Percentiles rank a stretch among this genome's conserved stretches.
Evolutionary conservation across 2,113 vertebrate species (phyloP).

Genomic region (Cephalopholis sonnerati): DNA sequence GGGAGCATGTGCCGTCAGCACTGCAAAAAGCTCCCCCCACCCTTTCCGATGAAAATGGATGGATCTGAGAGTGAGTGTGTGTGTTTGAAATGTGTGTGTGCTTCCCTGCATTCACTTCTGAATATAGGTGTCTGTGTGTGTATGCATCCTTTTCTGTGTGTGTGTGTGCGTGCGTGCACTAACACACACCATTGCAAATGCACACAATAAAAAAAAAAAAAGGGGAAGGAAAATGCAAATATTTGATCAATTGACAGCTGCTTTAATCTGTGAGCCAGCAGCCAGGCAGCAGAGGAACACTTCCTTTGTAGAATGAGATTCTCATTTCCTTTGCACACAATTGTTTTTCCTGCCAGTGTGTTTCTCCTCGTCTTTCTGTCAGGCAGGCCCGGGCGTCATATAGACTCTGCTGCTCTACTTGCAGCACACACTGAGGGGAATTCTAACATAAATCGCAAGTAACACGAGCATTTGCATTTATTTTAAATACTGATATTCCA

Average conservation of each 20-base stretch:
- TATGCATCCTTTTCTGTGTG: neutral
- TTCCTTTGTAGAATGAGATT: constrained; percentile 65
- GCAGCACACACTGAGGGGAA: neutral
- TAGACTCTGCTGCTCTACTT: constrained; percentile 13
- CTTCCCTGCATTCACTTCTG: neutral
- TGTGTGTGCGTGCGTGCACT: neutral
- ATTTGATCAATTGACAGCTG: constrained; percentile 77
- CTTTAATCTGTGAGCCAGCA: constrained; percentile 68
- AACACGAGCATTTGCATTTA: neutral
- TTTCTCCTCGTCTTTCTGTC: constrained; percentile 24
- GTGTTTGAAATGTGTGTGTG: constrained; percentile 13
- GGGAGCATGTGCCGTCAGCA: constrained; percentile 55
- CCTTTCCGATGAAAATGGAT: constrained; percentile 66
- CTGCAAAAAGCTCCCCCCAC: constrained; percentile 36
- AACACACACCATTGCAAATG: constrained; percentile 9
- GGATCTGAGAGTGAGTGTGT: constrained; percentile 18
- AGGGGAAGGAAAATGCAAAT: constrained; percentile 67
- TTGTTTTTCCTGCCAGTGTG: constrained; percentile 51
- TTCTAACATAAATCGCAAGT: constrained; percentile 25
- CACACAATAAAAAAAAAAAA: constrained; percentile 48
- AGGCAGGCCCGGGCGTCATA: neutral
- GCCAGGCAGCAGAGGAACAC: constrained; percentile 49
- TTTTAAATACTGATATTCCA: neutral
- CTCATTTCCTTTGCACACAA: constrained; percentile 61
- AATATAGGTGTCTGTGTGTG: constrained; percentile 2